These are phyloP conservation scores for Hypsibius dujardini DNA, from an alignment of 1,140 invertebrate genomes.

Conservation along the genomic window DNA sequence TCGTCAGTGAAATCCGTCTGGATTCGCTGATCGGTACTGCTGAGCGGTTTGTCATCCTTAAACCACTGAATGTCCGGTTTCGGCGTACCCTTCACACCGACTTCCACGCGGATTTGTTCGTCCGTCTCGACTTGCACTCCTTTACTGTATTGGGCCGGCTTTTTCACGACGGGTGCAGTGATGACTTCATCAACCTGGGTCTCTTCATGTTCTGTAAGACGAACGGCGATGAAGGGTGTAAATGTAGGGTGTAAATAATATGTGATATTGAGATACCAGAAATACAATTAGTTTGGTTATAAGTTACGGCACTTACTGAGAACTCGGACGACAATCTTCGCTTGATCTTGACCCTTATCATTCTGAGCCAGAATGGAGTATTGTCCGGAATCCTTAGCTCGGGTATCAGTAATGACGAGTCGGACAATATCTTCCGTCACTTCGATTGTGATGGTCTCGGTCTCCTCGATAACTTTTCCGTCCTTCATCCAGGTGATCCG, in stretches of 20 bases:
- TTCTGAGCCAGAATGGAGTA: conserved; percentile 37
- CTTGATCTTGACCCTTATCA: conserved; percentile 33
- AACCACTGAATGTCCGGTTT: conserved; percentile 75
- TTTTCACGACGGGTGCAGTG: background rate
- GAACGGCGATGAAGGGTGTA: background rate
- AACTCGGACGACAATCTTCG: conserved; percentile 27
- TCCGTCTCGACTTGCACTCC: background rate
- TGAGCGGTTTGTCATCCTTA: conserved; percentile 19
- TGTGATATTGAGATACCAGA: too few relatives aligned
- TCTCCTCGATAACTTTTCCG: conserved; percentile 32
- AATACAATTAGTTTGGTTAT: background rate
- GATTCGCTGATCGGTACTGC: background rate
- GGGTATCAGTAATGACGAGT: conserved; percentile 33
- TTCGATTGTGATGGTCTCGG: conserved; percentile 29
- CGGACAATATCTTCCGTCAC: conserved; percentile 33
- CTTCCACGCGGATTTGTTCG: conserved; percentile 42
- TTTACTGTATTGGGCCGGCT: background rate
- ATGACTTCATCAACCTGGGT: background rate
- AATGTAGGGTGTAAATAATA: background rate
- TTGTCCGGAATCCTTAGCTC: conserved; percentile 34
- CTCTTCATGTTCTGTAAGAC: background rate
- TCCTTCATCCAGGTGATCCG: conserved; percentile 35
- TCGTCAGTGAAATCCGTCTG: background rate
- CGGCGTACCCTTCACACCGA: conserved; percentile 77
- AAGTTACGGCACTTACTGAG: background rate